Conservation (phyloP, 2,797 vertebrate species). For the Threskiornis aethiopicus region DNA sequence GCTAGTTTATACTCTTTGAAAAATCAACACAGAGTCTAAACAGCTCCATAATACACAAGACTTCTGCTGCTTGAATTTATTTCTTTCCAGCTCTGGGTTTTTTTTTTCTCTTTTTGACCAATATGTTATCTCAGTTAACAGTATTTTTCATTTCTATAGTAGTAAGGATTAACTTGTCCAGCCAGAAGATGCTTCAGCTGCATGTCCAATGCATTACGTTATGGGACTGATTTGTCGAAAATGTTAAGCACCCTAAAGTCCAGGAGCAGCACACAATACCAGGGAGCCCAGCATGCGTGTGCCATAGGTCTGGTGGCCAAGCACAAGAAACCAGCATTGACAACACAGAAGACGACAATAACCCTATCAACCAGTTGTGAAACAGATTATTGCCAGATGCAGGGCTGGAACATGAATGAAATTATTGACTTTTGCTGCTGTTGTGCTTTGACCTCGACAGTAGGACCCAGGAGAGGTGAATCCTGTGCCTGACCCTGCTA, state of each 20-base stretch:
- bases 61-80: slow-evolving; percentile 30
- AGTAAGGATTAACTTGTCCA: slow-evolving; percentile 42
- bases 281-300: background rate
- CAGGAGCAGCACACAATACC: background rate
- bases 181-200: background rate
- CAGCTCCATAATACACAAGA: slow-evolving; percentile 31
- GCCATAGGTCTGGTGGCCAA: background rate
- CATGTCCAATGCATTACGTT: background rate
- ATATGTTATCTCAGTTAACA: background rate
- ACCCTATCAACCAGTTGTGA: background rate
- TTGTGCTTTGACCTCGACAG: background rate
- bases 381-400: background rate
- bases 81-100: background rate
- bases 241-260: background rate
- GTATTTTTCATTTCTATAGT: slow-evolving; percentile 44
- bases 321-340: background rate
- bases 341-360: background rate
- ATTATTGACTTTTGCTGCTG: background rate
- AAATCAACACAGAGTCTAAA: slow-evolving; percentile 58
- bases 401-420: background rate
- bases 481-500: background rate
- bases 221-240: background rate
- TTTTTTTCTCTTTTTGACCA: slow-evolving; percentile 10
- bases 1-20: slow-evolving; percentile 62
- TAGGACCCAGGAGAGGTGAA: background rate